phyloP scores from a whole-genome alignment of 2,797 vertebrate species.

The Pangasius mekongensis region DNA sequence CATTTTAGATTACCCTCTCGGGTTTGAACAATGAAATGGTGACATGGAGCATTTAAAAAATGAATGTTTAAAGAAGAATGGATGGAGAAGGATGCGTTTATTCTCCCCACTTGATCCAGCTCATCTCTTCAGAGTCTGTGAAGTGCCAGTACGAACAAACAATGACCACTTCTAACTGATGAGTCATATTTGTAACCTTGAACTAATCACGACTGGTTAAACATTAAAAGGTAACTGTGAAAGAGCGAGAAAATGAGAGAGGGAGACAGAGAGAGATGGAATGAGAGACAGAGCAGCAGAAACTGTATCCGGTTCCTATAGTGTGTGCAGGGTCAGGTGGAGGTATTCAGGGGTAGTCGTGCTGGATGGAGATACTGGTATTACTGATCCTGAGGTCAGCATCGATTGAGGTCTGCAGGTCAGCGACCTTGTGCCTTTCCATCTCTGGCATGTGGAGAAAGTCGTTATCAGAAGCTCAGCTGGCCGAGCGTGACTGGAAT shows the following conservation, averaged over 20 bases:
- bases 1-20: background rate
- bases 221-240: background rate
- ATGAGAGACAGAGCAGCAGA: background rate
- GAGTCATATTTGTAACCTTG: background rate
- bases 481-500: constrained; percentile 38
- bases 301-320: background rate
- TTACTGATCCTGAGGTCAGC: constrained; percentile 32
- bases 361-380: constrained; percentile 15
- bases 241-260: background rate
- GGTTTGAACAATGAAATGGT: background rate
- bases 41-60: background rate
- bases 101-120: background rate
- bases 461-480: constrained; percentile 36
- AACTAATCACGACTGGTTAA: background rate
- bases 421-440: background rate
- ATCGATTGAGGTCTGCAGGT: constrained; percentile 47
- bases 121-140: background rate
- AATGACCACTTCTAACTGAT: background rate
- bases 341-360: background rate
- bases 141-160: background rate
- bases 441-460: constrained; percentile 22
- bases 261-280: background rate
- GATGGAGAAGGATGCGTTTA: background rate
- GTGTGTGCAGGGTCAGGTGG: constrained; percentile 14
- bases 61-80: background rate